phyloP scores from a whole-genome alignment of 1,140 invertebrate genomes.

The Danaus melanippus region DNA sequence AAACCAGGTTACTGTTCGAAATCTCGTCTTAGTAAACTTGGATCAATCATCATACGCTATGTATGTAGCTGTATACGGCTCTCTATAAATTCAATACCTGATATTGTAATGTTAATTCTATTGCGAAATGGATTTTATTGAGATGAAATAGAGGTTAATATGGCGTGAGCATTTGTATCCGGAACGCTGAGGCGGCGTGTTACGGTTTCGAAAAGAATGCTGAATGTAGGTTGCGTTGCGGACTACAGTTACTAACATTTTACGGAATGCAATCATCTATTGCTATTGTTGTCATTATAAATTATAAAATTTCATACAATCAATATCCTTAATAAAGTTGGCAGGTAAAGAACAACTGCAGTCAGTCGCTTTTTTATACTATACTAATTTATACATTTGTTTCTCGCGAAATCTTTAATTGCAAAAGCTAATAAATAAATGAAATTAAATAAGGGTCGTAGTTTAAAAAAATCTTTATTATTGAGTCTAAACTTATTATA shows the following conservation, averaged over 20 bases:
- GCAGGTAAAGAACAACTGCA: too few relatives aligned
- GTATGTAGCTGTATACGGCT: constrained; percentile 44
- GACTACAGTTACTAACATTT: constrained; percentile 63
- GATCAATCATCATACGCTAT: constrained; percentile 42
- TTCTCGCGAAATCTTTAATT: too few relatives aligned
- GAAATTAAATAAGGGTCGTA: too few relatives aligned
- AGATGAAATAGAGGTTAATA: constrained; percentile 44
- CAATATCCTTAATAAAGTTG: too few relatives aligned
- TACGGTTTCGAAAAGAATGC: constrained; percentile 71
- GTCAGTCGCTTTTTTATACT: too few relatives aligned
- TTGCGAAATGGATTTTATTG: constrained; percentile 47
- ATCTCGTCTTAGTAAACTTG: constrained; percentile 29
- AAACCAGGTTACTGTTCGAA: constrained; percentile 16
- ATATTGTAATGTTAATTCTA: constrained; percentile 29
- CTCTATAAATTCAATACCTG: constrained; percentile 56
- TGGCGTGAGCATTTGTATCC: constrained; percentile 52
- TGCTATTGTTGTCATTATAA: constrained; percentile 49
- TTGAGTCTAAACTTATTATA: too few relatives aligned
- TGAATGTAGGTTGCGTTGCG: constrained; percentile 64
- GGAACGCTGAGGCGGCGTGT: constrained; percentile 64
- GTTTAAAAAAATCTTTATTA: too few relatives aligned
- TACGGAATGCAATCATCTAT: constrained; percentile 54
- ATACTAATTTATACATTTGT: too few relatives aligned
- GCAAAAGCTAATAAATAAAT: too few relatives aligned
- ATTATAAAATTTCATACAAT: constrained; percentile 1